Evolutionary conservation across 64 coral and sea anemone species (phyloP).

Genomic region (Anthopleura sola): DNA sequence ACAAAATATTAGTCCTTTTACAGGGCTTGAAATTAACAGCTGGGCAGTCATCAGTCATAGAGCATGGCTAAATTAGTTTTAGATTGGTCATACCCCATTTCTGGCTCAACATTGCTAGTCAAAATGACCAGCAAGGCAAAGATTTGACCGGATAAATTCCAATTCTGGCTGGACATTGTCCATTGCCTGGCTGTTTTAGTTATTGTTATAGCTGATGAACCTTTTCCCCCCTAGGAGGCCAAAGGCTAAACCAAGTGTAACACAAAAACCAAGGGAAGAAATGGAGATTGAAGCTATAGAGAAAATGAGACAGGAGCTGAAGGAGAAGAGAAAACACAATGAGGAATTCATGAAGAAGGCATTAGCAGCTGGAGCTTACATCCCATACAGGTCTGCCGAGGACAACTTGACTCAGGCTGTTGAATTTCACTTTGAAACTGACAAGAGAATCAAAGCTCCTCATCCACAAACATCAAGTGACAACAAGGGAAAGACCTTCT

Average conservation of each 20-base stretch:
- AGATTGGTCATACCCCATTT: no score
- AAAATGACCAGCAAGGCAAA: no score
- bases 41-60: no score
- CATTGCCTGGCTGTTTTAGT: no score
- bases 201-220: not conserved
- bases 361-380: constrained; percentile 54
- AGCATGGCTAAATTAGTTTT: no score
- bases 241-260: not conserved
- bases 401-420: constrained; percentile 72
- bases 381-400: constrained; percentile 58
- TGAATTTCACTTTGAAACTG: constrained; percentile 95
- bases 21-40: no score
- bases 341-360: constrained; percentile 94
- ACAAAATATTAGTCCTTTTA: not conserved
- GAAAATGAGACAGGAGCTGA: constrained; percentile 68
- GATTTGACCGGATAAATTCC: no score
- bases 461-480: constrained; percentile 17
- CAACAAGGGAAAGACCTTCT: constrained; percentile 66
- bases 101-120: no score
- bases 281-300: constrained; percentile 76
- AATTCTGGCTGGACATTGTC: no score
- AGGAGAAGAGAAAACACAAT: constrained; percentile 74
- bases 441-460: constrained; percentile 67
- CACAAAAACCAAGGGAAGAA: constrained; percentile 62
- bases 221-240: not conserved